Conservation (phyloP, 2,888 invertebrate genomes). For the Synergus gifuensis region DNA sequence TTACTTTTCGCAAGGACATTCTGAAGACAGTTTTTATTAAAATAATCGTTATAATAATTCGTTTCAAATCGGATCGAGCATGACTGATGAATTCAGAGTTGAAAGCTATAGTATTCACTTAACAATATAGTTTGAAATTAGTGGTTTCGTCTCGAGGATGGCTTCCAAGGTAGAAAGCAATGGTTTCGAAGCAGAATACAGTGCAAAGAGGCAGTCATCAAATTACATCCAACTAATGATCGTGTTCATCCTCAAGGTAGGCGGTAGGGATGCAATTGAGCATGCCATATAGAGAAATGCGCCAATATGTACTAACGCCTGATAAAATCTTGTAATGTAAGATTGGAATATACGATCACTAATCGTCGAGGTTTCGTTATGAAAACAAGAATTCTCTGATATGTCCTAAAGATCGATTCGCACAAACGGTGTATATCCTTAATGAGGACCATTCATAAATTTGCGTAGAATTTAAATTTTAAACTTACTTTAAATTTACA, state of each 20-base stretch:
- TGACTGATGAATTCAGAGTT: not conserved
- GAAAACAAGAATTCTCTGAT: not conserved
- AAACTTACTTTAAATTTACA: too few species aligned
- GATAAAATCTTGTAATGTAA: constrained; percentile 44
- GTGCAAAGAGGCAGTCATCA: constrained; percentile 26
- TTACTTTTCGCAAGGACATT: not conserved
- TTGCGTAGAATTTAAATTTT: too few species aligned
- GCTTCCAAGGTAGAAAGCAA: not conserved
- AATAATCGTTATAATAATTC: not conserved
- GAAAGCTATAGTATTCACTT: not conserved
- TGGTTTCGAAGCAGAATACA: not conserved
- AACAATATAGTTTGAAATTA: not conserved
- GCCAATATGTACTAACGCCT: constrained; percentile 45
- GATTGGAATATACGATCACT: constrained; percentile 48
- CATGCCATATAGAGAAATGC: constrained; percentile 50
- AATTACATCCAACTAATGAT: constrained; percentile 37
- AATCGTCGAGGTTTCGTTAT: constrained; percentile 1
- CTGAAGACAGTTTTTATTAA: not conserved
- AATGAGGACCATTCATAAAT: not conserved
- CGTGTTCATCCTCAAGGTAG: constrained; percentile 49
- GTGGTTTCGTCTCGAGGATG: not conserved
- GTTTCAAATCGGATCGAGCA: not conserved
- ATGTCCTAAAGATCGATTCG: not conserved
- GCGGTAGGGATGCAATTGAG: constrained; percentile 50
- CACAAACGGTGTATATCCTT: not conserved